Percentiles rank a stretch among this genome's conserved stretches.
These are phyloP conservation scores for Pongo abelii DNA, from an alignment of 2,113 vertebrate species.

Conservation along the genomic window DNA sequence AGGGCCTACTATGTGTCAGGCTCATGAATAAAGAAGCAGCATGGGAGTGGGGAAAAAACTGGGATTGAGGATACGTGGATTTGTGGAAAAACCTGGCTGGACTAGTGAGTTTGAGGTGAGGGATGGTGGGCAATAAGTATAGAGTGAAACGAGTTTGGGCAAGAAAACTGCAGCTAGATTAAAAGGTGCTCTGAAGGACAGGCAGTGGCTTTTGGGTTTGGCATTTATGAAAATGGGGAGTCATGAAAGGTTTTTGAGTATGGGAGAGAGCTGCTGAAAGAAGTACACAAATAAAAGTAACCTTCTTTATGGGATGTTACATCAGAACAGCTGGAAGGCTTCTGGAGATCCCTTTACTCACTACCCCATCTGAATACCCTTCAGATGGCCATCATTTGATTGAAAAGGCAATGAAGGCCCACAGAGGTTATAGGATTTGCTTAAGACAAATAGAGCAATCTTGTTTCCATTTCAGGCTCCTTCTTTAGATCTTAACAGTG, in stretches of 20 bases:
- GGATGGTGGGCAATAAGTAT: background rate
- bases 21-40: background rate
- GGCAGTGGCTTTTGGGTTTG: background rate
- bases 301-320: background rate
- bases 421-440: background rate
- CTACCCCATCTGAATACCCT: fast-evolving
- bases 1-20: background rate
- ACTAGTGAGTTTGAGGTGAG: background rate
- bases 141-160: background rate
- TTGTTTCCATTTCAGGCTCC: background rate
- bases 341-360: background rate
- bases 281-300: background rate
- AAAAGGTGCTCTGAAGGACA: background rate
- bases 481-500: background rate
- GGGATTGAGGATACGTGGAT: background rate
- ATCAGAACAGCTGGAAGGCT: background rate
- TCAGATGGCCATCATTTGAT: background rate
- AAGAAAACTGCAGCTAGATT: background rate
- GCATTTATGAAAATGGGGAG: background rate
- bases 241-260: background rate
- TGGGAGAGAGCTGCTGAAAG: background rate
- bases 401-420: background rate
- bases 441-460: background rate
- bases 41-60: background rate
- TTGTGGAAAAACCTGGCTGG: background rate